Conservation (phyloP, 2,888 invertebrate species). For the Cybosia mesomella region DNA sequence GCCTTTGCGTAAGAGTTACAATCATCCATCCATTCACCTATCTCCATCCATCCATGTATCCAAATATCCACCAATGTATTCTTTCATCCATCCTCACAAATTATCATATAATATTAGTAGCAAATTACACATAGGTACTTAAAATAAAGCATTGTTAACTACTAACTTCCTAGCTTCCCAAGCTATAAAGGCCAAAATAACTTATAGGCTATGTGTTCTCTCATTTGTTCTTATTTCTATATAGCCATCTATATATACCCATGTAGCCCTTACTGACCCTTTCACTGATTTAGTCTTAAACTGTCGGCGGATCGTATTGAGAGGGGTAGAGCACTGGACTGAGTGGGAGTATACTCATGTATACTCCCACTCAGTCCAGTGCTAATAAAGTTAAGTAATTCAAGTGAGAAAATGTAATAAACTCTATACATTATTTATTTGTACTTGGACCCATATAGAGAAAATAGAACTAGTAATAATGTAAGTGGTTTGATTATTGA, state of each 20-base stretch:
- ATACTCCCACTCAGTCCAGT: not conserved
- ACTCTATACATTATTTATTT: slow-evolving; percentile 4
- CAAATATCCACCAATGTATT: no score
- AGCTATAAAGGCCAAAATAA: not conserved
- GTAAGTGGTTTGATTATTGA: not conserved
- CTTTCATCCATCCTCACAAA: no score
- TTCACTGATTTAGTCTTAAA: not conserved
- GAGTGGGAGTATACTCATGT: no score
- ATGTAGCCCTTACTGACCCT: slow-evolving; percentile 5
- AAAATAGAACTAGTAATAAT: not conserved
- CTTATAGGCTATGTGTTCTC: not conserved
- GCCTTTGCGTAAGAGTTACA: no score
- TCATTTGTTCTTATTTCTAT: slow-evolving; percentile 7
- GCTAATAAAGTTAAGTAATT: not conserved
- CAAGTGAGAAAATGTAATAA: slow-evolving; percentile 1
- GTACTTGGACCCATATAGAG: not conserved
- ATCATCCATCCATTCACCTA: no score
- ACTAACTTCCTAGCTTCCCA: not conserved
- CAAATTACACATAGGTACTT: no score
- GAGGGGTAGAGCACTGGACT: no score
- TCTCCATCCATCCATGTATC: no score
- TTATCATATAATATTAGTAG: no score
- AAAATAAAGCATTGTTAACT: not conserved
- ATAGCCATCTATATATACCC: no score
- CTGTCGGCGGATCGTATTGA: not conserved